Base-by-base conservation (phyloP, 2,888 invertebrate species). In the Hydroisotoma schaefferi region DNA sequence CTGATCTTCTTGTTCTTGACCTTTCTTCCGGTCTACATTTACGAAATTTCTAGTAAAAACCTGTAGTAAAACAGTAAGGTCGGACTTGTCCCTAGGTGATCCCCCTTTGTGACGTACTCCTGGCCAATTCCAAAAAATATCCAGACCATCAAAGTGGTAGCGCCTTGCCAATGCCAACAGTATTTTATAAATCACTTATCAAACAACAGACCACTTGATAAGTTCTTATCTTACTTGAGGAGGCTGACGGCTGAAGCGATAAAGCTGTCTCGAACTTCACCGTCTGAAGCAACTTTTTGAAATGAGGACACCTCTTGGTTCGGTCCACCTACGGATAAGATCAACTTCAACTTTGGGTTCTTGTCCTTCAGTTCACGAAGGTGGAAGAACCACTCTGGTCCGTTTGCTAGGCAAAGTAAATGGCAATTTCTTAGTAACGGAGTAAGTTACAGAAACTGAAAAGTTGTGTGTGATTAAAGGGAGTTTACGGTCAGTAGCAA, bases 91-190 rank as follows among this genome's bases (percentile, higher is more conserved):
- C n/a, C 47, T 4, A 2, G 28, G 29, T 1, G 12, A 22, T 8
- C 61, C 61, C 15, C 57, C 56, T 20, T 29, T 27, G 2, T 15
- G n/a, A 4, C 18, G 10, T 52, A 27, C 25, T 1, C 27, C 53
- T 2, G 61, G 61, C 22, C 56, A 61, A 29, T 56, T 48, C 57
- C 61, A 61, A 18, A 40, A 57, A 1, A 61, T 22, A 29, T 61
- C 57, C 5, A 61, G 1, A 18, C 57, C 61, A n/a, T 61, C 29
- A 49, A 61, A 57, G 10, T 46, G 26, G 26, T 57, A 49, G 33
- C 53, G 15, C 15, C 57, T 60, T 23, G n/a, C n/a, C n/a, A n/a
- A n/a, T n/a, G n/a, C n/a, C n/a, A n/a, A n/a, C n/a, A n/a, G n/a
- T n/a, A n/a, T n/a, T n/a, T n/a, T n/a, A n/a, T n/a, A n/a, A n/a